A percentile compares a stretch with the other conserved stretches of the same genome.
Conservation (phyloP, 2,113 vertebrate genomes). For the Brevimyrus niger region DNA sequence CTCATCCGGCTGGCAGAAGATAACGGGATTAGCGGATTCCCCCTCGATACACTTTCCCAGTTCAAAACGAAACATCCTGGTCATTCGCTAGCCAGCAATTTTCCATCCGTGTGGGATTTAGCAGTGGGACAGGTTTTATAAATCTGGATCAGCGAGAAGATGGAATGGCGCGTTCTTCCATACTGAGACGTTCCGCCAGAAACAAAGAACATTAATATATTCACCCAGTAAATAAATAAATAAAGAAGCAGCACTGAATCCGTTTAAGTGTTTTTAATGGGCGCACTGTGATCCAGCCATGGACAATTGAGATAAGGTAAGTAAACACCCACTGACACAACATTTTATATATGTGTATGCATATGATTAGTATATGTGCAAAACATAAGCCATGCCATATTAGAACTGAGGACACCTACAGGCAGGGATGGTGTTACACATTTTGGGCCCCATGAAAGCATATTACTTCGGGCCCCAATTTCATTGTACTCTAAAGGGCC, state of each 20-base stretch:
- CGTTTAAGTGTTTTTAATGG: background rate
- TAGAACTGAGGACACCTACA: background rate
- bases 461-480: background rate
- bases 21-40: slow-evolving; percentile 5
- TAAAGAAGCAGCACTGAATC: background rate
- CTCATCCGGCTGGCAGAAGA: background rate
- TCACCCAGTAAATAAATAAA: background rate
- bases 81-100: slow-evolving; percentile 1
- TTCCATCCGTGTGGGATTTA: slow-evolving; percentile 7
- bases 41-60: background rate
- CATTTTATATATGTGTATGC: background rate
- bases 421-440: background rate
- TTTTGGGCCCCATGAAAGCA: background rate
- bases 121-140: background rate
- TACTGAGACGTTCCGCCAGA: background rate
- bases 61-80: slow-evolving; percentile 6
- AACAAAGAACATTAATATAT: slow-evolving; percentile 1
- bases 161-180: background rate
- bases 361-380: background rate
- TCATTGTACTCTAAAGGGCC: background rate
- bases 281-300: background rate
- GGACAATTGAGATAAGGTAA: background rate
- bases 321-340: background rate
- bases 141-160: background rate
- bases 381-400: background rate